Conservation (phyloP, 1,140 invertebrate species). For the Lutraria rhynchaena region DNA sequence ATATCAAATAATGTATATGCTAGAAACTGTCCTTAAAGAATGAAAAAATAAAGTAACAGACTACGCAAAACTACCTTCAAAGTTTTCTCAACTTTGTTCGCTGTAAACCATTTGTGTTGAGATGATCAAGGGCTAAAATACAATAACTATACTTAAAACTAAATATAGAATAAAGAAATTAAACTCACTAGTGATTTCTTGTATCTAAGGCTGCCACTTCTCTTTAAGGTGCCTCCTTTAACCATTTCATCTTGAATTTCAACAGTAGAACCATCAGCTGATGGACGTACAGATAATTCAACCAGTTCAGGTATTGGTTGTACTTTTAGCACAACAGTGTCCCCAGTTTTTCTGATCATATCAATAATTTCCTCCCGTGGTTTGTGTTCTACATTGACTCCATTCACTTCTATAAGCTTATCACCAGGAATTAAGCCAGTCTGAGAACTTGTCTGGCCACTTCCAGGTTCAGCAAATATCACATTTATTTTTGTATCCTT, state of each 20-base stretch:
- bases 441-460: constrained; percentile 85
- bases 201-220: constrained; percentile 85
- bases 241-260: constrained; percentile 87
- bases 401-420: constrained; percentile 95
- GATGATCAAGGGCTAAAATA: too few relatives aligned
- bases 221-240: constrained; percentile 90
- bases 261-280: constrained; percentile 81
- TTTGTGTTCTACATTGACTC: constrained; percentile 91
- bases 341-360: constrained; percentile 92
- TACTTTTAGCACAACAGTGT: constrained; percentile 93
- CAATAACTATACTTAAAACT: too few relatives aligned
- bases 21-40: too few relatives aligned
- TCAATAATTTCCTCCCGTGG: constrained; percentile 96
- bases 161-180: background rate
- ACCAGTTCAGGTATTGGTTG: constrained; percentile 85
- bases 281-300: constrained; percentile 86
- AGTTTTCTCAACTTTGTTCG: too few relatives aligned
- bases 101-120: too few relatives aligned
- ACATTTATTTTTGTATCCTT: constrained; percentile 87
- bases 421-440: constrained; percentile 95
- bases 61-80: too few relatives aligned
- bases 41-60: too few relatives aligned
- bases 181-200: constrained; percentile 64
- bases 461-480: constrained; percentile 95
- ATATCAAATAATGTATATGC: too few relatives aligned